Conservation (phyloP, 2,888 invertebrate species). For the Stenichneumon culpator region DNA sequence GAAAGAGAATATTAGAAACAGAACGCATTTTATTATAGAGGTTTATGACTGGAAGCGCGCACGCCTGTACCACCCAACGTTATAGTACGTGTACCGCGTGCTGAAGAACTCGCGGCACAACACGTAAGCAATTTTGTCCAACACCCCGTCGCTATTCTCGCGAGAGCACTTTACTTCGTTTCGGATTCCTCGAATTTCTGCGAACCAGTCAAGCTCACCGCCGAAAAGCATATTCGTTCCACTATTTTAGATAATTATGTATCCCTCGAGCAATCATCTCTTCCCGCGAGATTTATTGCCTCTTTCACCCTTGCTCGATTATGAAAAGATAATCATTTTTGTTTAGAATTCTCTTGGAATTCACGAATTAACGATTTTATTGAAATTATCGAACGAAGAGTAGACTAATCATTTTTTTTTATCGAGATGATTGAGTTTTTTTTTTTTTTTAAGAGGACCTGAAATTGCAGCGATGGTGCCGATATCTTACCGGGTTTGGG, state of each 20-base stretch:
- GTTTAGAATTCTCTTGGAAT: conserved; percentile 45
- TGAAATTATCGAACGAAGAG: conserved; percentile 33
- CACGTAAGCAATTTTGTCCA: conserved; percentile 41
- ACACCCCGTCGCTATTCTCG: conserved; percentile 36
- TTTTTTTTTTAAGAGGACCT: background rate
- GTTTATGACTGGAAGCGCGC: conserved; percentile 75
- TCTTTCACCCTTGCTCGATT: conserved; percentile 24
- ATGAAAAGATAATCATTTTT: conserved; percentile 41
- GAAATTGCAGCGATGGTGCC: background rate
- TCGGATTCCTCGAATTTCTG: conserved; percentile 27
- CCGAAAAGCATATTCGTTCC: conserved; percentile 42
- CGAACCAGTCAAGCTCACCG: conserved; percentile 2
- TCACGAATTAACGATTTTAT: conserved; percentile 35
- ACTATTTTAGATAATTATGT: conserved; percentile 54
- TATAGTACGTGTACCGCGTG: conserved; percentile 40
- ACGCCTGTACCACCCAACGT: conserved; percentile 19
- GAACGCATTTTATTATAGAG: conserved; percentile 77
- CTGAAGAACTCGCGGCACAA: background rate
- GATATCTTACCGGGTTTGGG: conserved; percentile 19
- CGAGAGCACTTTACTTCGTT: conserved; percentile 36
- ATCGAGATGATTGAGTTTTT: background rate
- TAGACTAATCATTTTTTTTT: conserved; percentile 8
- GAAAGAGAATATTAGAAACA: conserved; percentile 78
- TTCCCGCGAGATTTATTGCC: conserved; percentile 49
- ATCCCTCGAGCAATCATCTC: conserved; percentile 51